phyloP scores from a whole-genome alignment of 2,797 vertebrate genomes.

The Oryzias dopingdopingensis region DNA sequence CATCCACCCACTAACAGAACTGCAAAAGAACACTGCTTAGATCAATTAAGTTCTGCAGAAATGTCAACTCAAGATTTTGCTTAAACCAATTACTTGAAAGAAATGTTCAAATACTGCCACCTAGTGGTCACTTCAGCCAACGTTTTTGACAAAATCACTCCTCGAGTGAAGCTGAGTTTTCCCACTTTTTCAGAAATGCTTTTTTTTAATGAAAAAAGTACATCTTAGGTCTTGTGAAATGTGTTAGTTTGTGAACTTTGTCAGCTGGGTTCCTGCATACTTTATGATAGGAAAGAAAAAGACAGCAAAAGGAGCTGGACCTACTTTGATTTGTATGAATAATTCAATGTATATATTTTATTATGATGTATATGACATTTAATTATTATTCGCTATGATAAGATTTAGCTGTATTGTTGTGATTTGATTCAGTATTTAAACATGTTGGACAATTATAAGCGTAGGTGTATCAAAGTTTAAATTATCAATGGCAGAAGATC shows the following conservation, averaged over 20 bases:
- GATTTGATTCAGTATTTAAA: constrained; percentile 82
- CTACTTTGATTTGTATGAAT: constrained; percentile 77
- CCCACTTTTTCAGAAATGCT: constrained; percentile 37
- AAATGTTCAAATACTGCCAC: constrained; percentile 72
- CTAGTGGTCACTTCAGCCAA: constrained; percentile 63
- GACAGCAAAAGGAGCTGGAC: constrained; percentile 64
- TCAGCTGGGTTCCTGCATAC: constrained; percentile 57
- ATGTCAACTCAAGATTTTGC: constrained; percentile 47
- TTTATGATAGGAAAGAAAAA: constrained; percentile 66
- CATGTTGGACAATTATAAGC: constrained; percentile 76
- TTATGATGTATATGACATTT: constrained; percentile 82
- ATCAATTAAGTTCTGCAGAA: constrained; percentile 58
- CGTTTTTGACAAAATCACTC: neutral
- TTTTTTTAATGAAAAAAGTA: constrained; percentile 48
- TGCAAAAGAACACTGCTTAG: constrained; percentile 57
- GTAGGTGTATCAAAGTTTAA: constrained; percentile 77
- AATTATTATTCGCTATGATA: constrained; percentile 80
- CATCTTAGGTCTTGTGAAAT: constrained; percentile 57
- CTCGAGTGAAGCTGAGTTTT: constrained; percentile 19
- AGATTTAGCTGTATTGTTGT: constrained; percentile 83
- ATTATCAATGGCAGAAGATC: constrained; percentile 69
- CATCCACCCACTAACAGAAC: constrained; percentile 58
- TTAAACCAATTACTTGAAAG: constrained; percentile 31
- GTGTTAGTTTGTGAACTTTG: constrained; percentile 64
- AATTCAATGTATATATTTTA: constrained; percentile 85